phyloP scores from a whole-genome alignment of 2,113 vertebrate species.

The Mesoclemmys tuberculata region DNA sequence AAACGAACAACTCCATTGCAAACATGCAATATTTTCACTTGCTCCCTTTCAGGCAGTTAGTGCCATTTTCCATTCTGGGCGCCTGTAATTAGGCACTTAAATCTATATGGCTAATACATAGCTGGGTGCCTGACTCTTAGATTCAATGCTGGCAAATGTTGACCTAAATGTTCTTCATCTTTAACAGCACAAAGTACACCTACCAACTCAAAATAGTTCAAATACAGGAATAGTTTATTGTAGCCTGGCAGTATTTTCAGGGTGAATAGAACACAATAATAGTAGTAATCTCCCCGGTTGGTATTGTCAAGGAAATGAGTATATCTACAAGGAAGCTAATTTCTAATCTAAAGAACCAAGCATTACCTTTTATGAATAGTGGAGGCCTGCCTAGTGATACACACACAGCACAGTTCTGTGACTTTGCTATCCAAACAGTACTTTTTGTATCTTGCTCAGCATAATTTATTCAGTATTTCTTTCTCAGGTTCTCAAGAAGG shows the following conservation, averaged over 20 bases:
- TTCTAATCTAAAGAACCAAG: neutral
- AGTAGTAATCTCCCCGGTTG: neutral
- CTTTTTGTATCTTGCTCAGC: neutral
- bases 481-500: constrained; percentile 89
- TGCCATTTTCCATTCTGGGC: neutral
- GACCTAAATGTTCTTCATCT: neutral
- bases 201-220: neutral
- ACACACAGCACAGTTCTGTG: neutral
- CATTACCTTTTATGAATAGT: neutral
- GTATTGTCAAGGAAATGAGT: neutral
- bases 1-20: neutral
- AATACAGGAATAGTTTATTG: neutral
- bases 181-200: neutral
- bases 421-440: neutral
- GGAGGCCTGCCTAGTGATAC: neutral
- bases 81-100: neutral
- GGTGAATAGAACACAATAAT: neutral
- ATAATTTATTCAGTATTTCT: neutral
- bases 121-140: neutral
- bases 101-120: neutral
- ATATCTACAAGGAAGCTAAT: neutral
- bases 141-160: neutral
- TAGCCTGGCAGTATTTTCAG: neutral
- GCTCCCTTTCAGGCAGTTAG: neutral
- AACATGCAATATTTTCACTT: neutral